Evolutionary conservation across 2,797 vertebrate species (phyloP).

Genomic region (Neosilurus mollespiculum): DNA sequence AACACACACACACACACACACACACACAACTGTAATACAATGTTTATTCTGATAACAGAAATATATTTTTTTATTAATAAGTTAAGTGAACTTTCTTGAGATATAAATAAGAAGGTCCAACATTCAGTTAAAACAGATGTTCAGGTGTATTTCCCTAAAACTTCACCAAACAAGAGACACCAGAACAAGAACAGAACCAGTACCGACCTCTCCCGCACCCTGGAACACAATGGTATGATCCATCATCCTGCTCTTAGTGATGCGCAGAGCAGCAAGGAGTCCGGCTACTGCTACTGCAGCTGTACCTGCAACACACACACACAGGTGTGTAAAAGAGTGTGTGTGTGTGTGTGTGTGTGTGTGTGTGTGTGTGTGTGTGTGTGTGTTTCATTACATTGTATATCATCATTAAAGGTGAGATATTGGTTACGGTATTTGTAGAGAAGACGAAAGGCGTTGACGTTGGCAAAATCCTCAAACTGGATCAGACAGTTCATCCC

Average conservation of each 20-base stretch:
- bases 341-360: background rate
- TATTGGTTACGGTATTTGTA: constrained; percentile 89
- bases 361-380: background rate
- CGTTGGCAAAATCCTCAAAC: constrained; percentile 96
- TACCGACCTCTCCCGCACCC: constrained; percentile 91
- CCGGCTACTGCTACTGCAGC: constrained; percentile 95
- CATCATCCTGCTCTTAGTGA: constrained; percentile 89
- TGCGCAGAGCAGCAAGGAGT: constrained; percentile 86
- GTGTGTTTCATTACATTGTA: constrained; percentile 82
- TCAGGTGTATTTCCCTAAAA: background rate
- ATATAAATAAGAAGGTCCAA: background rate
- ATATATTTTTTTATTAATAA: background rate
- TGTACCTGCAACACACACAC: constrained; percentile 76
- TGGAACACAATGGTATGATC: constrained; percentile 94
- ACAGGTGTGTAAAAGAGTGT: background rate
- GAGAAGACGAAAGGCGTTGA: constrained; percentile 93
- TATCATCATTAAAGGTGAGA: constrained; percentile 98
- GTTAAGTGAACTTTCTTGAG: background rate
- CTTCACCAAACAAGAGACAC: background rate
- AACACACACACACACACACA: constrained; percentile 29
- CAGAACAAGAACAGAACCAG: background rate
- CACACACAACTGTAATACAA: background rate
- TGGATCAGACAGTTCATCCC: constrained; percentile 93
- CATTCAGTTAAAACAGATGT: background rate
- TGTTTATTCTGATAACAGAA: background rate